Percentiles rank a stretch among this genome's conserved stretches.
Conservation (phyloP, 2,113 vertebrate genomes). For the Eolophus roseicapilla region DNA sequence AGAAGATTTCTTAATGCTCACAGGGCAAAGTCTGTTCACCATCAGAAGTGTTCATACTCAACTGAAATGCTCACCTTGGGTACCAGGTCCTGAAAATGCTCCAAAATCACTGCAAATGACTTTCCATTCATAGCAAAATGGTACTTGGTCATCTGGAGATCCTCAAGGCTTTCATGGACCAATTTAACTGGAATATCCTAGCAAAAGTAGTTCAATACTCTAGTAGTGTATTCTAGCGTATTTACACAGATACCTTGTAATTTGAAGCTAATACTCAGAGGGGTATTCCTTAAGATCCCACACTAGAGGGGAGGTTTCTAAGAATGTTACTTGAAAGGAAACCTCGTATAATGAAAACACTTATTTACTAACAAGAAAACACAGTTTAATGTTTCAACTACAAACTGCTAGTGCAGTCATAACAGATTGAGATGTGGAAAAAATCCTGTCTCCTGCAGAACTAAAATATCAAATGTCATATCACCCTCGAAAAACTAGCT, state of each 20-base stretch:
- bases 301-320: not conserved
- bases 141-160: slow-evolving; percentile 80
- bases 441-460: not conserved
- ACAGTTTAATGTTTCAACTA: not conserved
- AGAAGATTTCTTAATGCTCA: not conserved
- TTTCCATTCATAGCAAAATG: slow-evolving; percentile 98
- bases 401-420: not conserved
- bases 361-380: not conserved
- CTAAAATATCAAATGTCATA: not conserved
- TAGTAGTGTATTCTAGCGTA: not conserved
- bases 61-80: slow-evolving; percentile 83
- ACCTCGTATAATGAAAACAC: not conserved
- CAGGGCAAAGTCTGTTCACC: not conserved
- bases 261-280: not conserved
- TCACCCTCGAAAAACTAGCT: not conserved
- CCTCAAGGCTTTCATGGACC: slow-evolving; percentile 78
- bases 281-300: not conserved
- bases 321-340: not conserved
- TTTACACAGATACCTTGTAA: not conserved
- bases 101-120: slow-evolving; percentile 90
- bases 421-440: not conserved
- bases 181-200: slow-evolving; percentile 88
- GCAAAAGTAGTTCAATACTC: not conserved
- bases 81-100: slow-evolving; percentile 94
- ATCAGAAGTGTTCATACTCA: not conserved